Evolutionary conservation across 2,888 invertebrate species (phyloP).

Genomic region (Agonum fuliginosum): DNA sequence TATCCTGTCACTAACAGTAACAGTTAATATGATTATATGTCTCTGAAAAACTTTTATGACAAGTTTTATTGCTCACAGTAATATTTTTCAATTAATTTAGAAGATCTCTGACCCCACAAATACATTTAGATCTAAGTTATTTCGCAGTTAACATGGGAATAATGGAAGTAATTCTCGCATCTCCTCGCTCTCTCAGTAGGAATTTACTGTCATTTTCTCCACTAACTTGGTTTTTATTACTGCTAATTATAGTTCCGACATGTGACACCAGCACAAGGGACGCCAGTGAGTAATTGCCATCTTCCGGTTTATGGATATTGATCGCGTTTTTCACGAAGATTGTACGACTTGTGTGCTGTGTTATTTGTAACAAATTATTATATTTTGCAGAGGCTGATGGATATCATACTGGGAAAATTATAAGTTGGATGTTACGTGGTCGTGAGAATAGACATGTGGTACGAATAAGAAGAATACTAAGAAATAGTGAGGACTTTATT

Average conservation of each 20-base stretch:
- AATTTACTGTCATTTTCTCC: slow-evolving; percentile 39
- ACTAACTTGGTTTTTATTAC: slow-evolving; percentile 47
- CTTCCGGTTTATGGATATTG: slow-evolving; percentile 42
- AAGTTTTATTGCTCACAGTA: too few relatives aligned
- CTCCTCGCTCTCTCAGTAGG: neutral
- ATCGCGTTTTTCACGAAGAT: slow-evolving; percentile 26
- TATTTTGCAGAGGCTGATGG: neutral
- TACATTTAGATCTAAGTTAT: too few relatives aligned
- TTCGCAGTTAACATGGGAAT: neutral
- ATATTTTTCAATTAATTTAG: too few relatives aligned
- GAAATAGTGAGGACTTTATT: neutral
- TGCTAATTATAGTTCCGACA: slow-evolving; percentile 50
- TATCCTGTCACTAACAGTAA: too few relatives aligned
- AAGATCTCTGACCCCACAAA: too few relatives aligned
- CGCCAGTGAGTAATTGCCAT: slow-evolving; percentile 25
- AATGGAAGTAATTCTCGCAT: slow-evolving; percentile 33
- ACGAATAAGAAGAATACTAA: too few relatives aligned
- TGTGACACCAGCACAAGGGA: slow-evolving; percentile 25
- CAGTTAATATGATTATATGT: too few relatives aligned
- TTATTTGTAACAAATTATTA: neutral
- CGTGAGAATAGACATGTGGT: slow-evolving; percentile 9
- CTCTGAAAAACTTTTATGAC: too few relatives aligned
- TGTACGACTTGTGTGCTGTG: neutral
- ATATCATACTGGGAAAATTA: neutral
- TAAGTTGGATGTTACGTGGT: neutral